phyloP scores from a whole-genome alignment of 2,113 vertebrate species.

The Actenoides lindsayi region DNA sequence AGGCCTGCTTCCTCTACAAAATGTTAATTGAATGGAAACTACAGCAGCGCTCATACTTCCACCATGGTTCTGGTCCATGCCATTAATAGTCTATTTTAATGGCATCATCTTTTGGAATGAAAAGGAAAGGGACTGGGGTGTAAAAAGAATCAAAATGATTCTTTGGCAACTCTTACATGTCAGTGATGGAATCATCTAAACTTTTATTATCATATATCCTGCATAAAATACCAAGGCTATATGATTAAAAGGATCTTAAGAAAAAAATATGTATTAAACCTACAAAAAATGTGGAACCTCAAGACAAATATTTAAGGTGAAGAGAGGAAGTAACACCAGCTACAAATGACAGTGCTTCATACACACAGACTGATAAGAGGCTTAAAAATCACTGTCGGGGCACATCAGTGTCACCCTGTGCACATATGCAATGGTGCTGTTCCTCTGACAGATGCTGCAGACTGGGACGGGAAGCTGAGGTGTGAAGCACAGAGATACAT shows the following conservation, averaged over 20 bases:
- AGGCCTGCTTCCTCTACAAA: background rate
- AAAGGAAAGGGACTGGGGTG: background rate
- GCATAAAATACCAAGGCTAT: background rate
- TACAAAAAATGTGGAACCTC: background rate
- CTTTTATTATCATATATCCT: background rate
- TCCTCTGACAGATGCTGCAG: background rate
- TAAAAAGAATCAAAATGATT: background rate
- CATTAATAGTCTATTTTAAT: background rate
- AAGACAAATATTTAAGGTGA: background rate
- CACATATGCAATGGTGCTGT: fast-evolving
- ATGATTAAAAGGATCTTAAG: background rate
- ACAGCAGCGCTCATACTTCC: background rate
- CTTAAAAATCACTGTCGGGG: background rate
- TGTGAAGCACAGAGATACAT: background rate
- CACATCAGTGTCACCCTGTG: background rate
- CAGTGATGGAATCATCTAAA: background rate
- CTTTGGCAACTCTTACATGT: background rate
- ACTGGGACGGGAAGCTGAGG: fast-evolving
- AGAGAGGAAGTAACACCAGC: background rate
- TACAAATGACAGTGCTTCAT: background rate
- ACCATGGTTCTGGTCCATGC: background rate
- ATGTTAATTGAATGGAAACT: background rate
- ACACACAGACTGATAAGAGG: background rate
- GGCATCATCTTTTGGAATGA: background rate
- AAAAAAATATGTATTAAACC: background rate